Evolutionary conservation across 2,888 invertebrate genomes (phyloP), one percentile per base, ranked within the genome.

Genomic region (Leptopilina drosophilae): DNA sequence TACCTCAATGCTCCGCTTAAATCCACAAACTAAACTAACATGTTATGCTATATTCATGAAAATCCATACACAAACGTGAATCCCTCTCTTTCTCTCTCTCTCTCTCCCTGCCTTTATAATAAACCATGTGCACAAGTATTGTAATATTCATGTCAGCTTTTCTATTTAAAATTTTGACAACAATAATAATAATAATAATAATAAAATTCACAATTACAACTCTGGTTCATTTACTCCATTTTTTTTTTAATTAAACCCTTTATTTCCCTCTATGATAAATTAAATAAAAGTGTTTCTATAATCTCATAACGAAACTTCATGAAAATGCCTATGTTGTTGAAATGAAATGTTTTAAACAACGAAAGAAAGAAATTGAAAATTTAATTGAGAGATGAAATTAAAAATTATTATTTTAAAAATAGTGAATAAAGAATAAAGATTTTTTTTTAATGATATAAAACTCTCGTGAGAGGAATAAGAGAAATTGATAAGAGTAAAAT

Each of bases 1-100:
- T 86, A 82, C 85, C 84, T 84, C 83, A 84, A 84, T 84, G 84
- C 77, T 78, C 82, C 82, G 42, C 49, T 81, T 83, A 65, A 78
- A 81, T 82, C 64, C 67, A 64, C 75, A 80, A 75, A 75, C 80
- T 77, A 78, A 62, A 81, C 81, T 82, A 80, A 56, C 49, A 26
- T 49, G 14, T 73, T 77, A 76, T 77, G 64, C 69, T 79, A 82
- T 84, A 87, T 87, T 85, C 87, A 83, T 84, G 82, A 78, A 81
- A 82, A 82, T 81, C 73, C 80, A 62, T 20, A 62, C 65, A 56
- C 14, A 53, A 1, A 49, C 67, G 79, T 77, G 66, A 81, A 81
- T 81, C 79, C 78, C 78, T 49, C 53, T 8, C 65, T 80, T 20
- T 20, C 78, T 40, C 79, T 80, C 78, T 49, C 79, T 80, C 78